Evolutionary conservation across 2,113 vertebrate species (phyloP), one percentile per base, ranked within the genome.

Genomic region (Macaca nemestrina): DNA sequence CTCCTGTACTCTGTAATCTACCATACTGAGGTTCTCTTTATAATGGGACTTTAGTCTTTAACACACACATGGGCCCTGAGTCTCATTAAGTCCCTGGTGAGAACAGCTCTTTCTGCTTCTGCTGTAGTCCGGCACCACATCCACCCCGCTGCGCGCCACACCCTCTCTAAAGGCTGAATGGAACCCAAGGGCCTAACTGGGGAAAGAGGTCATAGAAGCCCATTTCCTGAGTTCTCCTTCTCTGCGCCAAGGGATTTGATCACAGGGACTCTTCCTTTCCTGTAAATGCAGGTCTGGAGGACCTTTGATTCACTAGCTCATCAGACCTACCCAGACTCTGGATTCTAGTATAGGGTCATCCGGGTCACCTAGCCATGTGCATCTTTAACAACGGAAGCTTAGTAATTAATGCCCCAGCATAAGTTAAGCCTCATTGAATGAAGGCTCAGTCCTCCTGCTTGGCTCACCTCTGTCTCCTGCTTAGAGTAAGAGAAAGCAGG

Each of bases 41-140:
- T 17, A 11, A 23, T 0, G 23, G 85, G 45, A 11, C 22, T 55
- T 70, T 17, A 10, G 55, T 43, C 43, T 61, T 59, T 20, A 67
- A 17, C 23, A 38, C 23, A 84, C 45, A 45, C 3, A 4, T 0
- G 8, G 73, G 7, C 27, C n/a, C 59, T 0, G 11, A 35, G 73
- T 25, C 20, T 72, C 48, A 40, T 16, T 17, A 61, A 64, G 87
- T 80, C 64, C 64, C n/a, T 73, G n/a, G 5, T 22, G 72, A 87
- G 13, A 52, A 59, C 27, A 61, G 68, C 17, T 25, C 20, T 4
- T 32, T 16, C n/a, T 17, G 50, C 50, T 43, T 76, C 72, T 80
- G 82, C 30, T 48, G 17, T 12, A 35, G 35, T 55, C 55, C 55
- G 4, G 5, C 4, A 40, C 48, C 48, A 3, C 48, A 50, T 50